Base-by-base conservation (phyloP, 2,888 invertebrate genomes). In the Temnothorax rugatulus region DNA sequence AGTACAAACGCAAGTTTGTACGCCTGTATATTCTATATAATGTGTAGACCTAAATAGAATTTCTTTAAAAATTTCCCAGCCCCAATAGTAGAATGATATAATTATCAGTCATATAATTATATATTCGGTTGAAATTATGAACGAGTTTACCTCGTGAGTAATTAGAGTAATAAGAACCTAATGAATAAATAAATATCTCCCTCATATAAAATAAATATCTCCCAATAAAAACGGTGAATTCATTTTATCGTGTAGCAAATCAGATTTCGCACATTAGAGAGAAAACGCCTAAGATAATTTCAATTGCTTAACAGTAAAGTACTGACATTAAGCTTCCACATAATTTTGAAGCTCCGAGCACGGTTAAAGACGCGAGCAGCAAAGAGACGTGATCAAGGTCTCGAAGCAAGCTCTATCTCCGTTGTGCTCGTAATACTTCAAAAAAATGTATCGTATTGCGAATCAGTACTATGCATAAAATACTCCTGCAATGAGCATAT, bases 341-440 rank as follows among this genome's bases (percentile, higher is more conserved):
- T 41, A 63, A 81, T 63, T 71, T 82, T 61, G 74, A 69, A 84
- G 75, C n/a, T 66, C 57, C 52, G 84, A 84, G 71, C 86, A 90
- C 74, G n/a, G n/a, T n/a, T 54, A 57, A 29, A 29, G 29, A 52
- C 54, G 11, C 4, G 47, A 86, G 86, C 34, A 84, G 86, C 91
- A 89, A 85, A 93, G 93, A 93, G 91, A 88, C 92, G 91, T 94
- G 94, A 94, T 94, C 94, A 94, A 88, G 91, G 90, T 91, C 92
- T 91, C 92, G 89, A 50, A 87, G 89, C 89, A 88, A 88, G 81
- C 90, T 92, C 81, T 73, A 34, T 71, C 41, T 41, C 15, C n/a
- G 61, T 79, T 87, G 88, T 88, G 84, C 88, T 86, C 83, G 75
- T 85, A 69, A 25, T 47, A 18, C 86, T 83, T 84, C 79, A 83